These are phyloP conservation scores for Aurelia aurita DNA, from an alignment of 30 jellyfish, hydroid and myxozoan genomes.

Conservation along the genomic window DNA sequence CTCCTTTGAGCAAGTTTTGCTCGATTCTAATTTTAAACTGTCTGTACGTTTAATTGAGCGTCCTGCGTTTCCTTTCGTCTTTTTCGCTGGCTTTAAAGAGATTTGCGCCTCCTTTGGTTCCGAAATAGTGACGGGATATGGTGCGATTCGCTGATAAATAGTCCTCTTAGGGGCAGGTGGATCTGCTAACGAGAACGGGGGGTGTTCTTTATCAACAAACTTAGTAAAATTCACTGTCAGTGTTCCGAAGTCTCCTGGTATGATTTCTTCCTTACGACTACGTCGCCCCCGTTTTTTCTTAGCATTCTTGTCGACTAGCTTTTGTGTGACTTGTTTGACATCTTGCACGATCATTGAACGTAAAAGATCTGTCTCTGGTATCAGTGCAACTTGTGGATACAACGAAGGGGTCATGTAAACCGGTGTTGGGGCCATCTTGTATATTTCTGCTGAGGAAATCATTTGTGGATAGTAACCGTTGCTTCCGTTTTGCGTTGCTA, in stretches of 20 bases:
- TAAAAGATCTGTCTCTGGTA: conserved; percentile 67
- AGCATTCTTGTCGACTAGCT: conserved; percentile 38
- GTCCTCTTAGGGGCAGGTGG: conserved; percentile 71
- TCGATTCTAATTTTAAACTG: not conserved
- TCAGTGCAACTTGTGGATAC: conserved; percentile 64
- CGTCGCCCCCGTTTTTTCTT: conserved; percentile 67
- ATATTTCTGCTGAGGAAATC: conserved; percentile 51
- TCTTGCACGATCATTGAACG: conserved; percentile 82
- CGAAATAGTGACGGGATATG: conserved; percentile 39
- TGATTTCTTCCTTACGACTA: conserved; percentile 56
- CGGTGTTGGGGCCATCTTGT: conserved; percentile 69
- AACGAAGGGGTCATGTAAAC: conserved; percentile 63
- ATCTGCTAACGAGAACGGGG: conserved; percentile 47
- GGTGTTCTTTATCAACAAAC: conserved; percentile 54
- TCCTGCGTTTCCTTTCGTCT: conserved; percentile 22
- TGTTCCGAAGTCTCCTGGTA: conserved; percentile 71
- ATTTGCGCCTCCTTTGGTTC: conserved; percentile 11
- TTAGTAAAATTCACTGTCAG: conserved; percentile 55
- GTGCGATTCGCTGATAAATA: conserved; percentile 75
- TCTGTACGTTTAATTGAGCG: conserved; percentile 35
- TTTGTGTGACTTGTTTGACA: conserved; percentile 73
- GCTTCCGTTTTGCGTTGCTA: not conserved
- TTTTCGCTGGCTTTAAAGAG: conserved; percentile 36
- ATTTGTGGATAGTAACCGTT: conserved; percentile 40
- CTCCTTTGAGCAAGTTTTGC: not conserved